These are phyloP conservation scores for Venustoraphidia nigricollis DNA, from an alignment of 2,888 invertebrate genomes.

Conservation along the genomic window DNA sequence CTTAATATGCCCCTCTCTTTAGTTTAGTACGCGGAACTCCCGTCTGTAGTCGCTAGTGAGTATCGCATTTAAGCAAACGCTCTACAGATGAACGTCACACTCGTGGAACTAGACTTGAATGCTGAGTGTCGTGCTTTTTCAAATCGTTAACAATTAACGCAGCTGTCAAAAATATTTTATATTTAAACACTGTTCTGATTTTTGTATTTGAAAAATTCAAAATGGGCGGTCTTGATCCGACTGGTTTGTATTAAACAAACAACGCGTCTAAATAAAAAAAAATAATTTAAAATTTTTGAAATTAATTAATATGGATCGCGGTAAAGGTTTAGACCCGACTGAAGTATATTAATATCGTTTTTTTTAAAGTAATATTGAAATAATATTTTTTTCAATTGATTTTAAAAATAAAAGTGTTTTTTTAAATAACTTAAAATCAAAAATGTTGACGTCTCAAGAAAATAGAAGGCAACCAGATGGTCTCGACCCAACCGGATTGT, in stretches of 20 bases:
- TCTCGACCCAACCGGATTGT: slow-evolving; percentile 27
- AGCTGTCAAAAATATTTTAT: background rate
- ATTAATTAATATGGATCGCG: slow-evolving; percentile 4
- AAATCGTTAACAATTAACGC: background rate
- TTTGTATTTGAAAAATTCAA: background rate
- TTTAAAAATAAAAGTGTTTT: background rate
- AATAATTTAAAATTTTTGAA: background rate
- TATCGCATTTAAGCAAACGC: slow-evolving; percentile 2
- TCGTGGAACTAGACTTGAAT: too few species aligned
- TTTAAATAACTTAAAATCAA: too few species aligned
- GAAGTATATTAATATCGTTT: slow-evolving; percentile 6
- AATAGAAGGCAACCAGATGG: slow-evolving; percentile 2
- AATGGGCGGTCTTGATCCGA: slow-evolving; percentile 26
- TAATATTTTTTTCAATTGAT: too few species aligned
- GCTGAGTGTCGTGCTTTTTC: background rate
- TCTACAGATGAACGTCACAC: background rate
- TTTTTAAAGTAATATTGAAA: too few species aligned
- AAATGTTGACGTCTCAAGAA: too few species aligned
- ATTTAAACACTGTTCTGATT: background rate
- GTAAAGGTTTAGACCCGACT: slow-evolving; percentile 10
- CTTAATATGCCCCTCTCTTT: too few species aligned
- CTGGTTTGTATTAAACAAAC: slow-evolving; percentile 20
- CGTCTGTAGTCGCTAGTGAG: slow-evolving; percentile 1
- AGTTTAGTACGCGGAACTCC: slow-evolving; percentile 3
- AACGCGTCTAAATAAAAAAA: background rate